Conservation (phyloP, 2,888 invertebrate species). For the Drosophila buzzatii region DNA sequence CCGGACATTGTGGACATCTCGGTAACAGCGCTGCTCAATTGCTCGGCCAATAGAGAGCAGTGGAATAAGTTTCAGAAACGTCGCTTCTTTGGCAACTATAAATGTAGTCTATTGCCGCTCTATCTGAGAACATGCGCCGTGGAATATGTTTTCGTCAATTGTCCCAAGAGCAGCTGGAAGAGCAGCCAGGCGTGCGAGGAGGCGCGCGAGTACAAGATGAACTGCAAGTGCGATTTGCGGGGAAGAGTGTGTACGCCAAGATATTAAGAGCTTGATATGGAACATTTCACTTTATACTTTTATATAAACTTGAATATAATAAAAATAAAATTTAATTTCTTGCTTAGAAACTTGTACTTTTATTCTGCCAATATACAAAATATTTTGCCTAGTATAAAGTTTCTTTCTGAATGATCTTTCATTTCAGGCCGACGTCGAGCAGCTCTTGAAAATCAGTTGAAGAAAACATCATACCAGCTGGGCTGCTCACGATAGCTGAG, state of each 20-base stretch:
- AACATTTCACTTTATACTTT: neutral
- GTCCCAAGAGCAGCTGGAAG: slow-evolving; percentile 58
- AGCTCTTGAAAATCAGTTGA: slow-evolving; percentile 29
- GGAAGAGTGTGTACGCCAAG: slow-evolving; percentile 17
- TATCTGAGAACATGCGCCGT: slow-evolving; percentile 39
- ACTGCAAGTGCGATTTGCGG: slow-evolving; percentile 32
- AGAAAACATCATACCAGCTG: slow-evolving; percentile 63
- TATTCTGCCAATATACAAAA: neutral
- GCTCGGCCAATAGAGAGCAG: slow-evolving; percentile 18
- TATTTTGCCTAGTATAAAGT: neutral
- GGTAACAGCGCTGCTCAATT: slow-evolving; percentile 44
- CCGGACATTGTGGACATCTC: slow-evolving; percentile 45
- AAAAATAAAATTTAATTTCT: neutral
- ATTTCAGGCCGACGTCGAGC: neutral
- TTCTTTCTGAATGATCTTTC: neutral
- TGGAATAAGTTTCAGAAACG: slow-evolving; percentile 13
- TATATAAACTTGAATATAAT: too few relatives aligned
- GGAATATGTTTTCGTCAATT: slow-evolving; percentile 44
- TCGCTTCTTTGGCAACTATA: neutral
- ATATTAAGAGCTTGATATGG: neutral
- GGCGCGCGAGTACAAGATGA: slow-evolving; percentile 31
- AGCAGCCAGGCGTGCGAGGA: slow-evolving; percentile 44
- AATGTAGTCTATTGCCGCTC: slow-evolving; percentile 48
- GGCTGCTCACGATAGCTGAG: slow-evolving; percentile 19
- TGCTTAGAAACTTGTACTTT: neutral